Conservation (phyloP, 2,888 invertebrate species). For the Norana najaformis region DNA sequence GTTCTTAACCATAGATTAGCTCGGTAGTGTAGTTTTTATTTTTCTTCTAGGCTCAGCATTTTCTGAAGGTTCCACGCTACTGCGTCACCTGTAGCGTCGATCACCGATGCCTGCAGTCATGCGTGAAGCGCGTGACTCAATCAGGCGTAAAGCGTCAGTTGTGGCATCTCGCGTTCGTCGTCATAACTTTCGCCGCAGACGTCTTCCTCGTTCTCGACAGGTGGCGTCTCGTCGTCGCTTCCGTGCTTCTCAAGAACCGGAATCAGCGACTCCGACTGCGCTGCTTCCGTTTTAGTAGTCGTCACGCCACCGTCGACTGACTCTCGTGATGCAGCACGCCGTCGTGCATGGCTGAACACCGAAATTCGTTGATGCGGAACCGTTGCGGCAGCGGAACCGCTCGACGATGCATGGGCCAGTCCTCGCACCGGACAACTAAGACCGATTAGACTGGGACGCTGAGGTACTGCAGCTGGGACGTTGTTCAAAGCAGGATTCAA, state of each 20-base stretch:
- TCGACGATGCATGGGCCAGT: not conserved
- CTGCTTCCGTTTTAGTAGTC: not conserved
- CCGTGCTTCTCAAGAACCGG: constrained; percentile 30
- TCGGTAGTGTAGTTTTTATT: not conserved
- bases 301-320: not conserved
- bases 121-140: not conserved
- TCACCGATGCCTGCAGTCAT: not conserved
- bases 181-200: not conserved
- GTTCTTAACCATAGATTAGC: not conserved
- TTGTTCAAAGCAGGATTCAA: not conserved
- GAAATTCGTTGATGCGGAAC: not conserved
- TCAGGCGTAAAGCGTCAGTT: not conserved
- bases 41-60: not conserved
- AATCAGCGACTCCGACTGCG: constrained; percentile 19
- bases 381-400: not conserved
- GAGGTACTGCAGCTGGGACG: not conserved
- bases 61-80: not conserved
- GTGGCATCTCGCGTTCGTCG: constrained; percentile 22
- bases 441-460: not conserved
- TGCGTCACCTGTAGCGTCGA: not conserved
- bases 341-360: not conserved
- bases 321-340: not conserved
- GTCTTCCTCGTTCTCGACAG: constrained; percentile 18
- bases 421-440: not conserved
- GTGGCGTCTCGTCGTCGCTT: constrained; percentile 20